These are phyloP conservation scores for Argyrosomus regius DNA, from an alignment of 2,797 vertebrate species.

Conservation along the genomic window DNA sequence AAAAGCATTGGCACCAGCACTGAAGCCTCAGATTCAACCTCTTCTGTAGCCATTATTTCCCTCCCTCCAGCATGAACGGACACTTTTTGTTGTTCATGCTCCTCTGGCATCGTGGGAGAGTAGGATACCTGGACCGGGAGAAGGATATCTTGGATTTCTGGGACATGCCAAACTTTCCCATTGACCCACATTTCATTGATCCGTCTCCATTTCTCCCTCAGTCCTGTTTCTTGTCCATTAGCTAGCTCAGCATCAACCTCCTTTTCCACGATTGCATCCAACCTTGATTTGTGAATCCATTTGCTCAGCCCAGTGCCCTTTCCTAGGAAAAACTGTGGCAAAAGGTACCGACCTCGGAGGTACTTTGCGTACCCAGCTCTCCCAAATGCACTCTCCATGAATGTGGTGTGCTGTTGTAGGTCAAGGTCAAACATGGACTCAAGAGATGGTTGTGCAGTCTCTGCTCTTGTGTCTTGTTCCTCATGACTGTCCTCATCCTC, in stretches of 20 bases:
- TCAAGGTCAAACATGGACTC: neutral
- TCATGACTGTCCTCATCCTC: neutral
- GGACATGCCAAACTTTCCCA: slow-evolving; percentile 31
- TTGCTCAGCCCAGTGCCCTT: slow-evolving; percentile 52
- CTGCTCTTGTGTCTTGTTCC: neutral
- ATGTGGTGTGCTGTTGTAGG: neutral
- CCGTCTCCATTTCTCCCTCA: rapidly evolving
- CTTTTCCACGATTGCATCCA: slow-evolving; percentile 48
- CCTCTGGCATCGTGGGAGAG: rapidly evolving
- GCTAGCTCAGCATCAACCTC: neutral
- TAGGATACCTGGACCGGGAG: rapidly evolving
- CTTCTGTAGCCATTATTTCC: neutral
- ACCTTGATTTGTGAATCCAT: slow-evolving; percentile 60
- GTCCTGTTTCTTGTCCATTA: rapidly evolving
- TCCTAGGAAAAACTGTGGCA: slow-evolving; percentile 67
- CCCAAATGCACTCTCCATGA: slow-evolving; percentile 24
- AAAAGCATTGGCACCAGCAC: rapidly evolving
- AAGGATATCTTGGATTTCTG: slow-evolving; percentile 44
- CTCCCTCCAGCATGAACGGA: neutral
- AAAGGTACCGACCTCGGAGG: slow-evolving; percentile 44
- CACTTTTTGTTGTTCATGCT: neutral
- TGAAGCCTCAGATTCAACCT: neutral
- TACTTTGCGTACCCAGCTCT: slow-evolving; percentile 10
- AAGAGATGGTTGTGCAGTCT: neutral
- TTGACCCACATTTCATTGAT: slow-evolving; percentile 17